Conservation (phyloP, 1,140 invertebrate genomes). For the Cotesia glomerata region DNA sequence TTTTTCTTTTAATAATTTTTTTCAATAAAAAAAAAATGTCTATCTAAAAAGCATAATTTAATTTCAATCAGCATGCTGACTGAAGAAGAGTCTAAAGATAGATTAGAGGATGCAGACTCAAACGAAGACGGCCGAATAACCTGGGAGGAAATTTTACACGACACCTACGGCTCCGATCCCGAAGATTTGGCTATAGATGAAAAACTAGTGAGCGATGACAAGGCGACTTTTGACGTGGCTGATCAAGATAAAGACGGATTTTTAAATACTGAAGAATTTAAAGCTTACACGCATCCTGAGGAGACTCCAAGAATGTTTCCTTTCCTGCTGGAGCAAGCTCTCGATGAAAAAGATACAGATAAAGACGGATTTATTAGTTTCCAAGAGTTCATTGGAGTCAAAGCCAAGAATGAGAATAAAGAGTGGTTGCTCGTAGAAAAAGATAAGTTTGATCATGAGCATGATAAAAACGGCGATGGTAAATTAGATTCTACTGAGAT, state of each 20-base stretch:
- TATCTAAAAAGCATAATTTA: too few species aligned
- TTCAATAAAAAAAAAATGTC: too few species aligned
- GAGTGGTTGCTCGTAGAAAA: conserved; percentile 86
- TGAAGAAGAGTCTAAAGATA: conserved; percentile 85
- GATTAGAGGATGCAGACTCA: conserved; percentile 84
- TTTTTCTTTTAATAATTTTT: too few species aligned
- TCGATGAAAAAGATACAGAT: conserved; percentile 86
- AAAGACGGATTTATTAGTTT: conserved; percentile 84
- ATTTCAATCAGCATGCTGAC: conserved; percentile 74
- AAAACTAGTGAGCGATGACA: conserved; percentile 78
- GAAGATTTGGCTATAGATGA: conserved; percentile 62
- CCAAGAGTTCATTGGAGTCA: conserved; percentile 82
- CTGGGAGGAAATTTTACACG: conserved; percentile 87
- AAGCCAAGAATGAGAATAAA: conserved; percentile 76
- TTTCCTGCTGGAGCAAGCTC: conserved; percentile 80
- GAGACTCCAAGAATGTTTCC: conserved; percentile 90
- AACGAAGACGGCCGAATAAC: conserved; percentile 83
- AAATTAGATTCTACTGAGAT: conserved; percentile 82
- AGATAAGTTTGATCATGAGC: conserved; percentile 88
- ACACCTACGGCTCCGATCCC: conserved; percentile 78
- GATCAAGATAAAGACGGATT: conserved; percentile 84
- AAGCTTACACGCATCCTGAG: conserved; percentile 91
- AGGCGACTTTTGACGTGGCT: conserved; percentile 83
- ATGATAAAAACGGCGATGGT: conserved; percentile 89
- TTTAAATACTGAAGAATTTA: conserved; percentile 82